Conservation (phyloP, 2,797 vertebrate species). For the Gorsachius magnificus region DNA sequence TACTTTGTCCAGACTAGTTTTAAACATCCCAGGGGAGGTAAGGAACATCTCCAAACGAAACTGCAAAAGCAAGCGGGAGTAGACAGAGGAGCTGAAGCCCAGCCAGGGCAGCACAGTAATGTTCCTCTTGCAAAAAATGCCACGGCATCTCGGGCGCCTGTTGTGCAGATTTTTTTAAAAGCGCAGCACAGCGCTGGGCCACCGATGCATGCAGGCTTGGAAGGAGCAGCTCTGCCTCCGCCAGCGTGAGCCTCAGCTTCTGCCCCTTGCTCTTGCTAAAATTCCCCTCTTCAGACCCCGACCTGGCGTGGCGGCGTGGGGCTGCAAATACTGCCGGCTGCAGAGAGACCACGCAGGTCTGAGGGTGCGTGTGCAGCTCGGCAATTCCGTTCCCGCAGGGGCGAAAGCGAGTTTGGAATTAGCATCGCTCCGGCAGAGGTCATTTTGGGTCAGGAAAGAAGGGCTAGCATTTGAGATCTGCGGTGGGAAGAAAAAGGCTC, state of each 20-base stretch:
- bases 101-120: background rate
- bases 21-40: constrained; percentile 52
- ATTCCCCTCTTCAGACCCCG: background rate
- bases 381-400: background rate
- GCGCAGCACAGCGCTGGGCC: background rate
- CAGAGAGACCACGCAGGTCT: no score
- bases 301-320: rapidly evolving
- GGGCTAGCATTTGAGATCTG: background rate
- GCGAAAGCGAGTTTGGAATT: rapidly evolving
- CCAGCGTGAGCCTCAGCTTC: rapidly evolving
- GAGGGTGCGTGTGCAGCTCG: background rate
- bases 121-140: background rate
- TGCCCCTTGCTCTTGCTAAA: background rate
- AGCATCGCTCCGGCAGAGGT: background rate
- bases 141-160: background rate
- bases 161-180: background rate
- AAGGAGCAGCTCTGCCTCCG: background rate
- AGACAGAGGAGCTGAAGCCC: background rate
- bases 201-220: background rate
- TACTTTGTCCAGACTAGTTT: constrained; percentile 59
- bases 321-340: background rate
- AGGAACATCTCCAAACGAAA: constrained; percentile 51
- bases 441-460: background rate
- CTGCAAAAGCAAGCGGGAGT: constrained; percentile 23
- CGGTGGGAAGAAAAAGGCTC: background rate